Conservation (phyloP, 2,888 invertebrate species). For the Mythimna albipuncta region DNA sequence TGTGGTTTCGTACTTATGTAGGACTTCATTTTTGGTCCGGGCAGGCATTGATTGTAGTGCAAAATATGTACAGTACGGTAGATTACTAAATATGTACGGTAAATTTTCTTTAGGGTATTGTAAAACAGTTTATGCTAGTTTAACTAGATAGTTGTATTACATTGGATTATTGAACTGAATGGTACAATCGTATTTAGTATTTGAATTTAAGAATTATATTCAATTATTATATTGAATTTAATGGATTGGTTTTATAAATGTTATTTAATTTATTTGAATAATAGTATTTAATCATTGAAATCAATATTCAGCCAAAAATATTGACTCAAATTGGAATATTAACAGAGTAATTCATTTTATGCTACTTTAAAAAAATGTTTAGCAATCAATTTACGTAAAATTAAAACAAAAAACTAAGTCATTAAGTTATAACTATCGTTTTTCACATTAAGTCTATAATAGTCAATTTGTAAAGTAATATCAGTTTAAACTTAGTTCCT, state of each 20-base stretch:
- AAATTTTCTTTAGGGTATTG: no score
- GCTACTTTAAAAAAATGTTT: neutral
- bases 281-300: no score
- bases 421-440: neutral
- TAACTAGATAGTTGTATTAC: no score
- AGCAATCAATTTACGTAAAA: neutral
- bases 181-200: neutral
- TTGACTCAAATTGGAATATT: no score
- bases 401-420: neutral
- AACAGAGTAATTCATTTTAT: no score
- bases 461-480: neutral
- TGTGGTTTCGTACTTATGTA: neutral
- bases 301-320: no score
- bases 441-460: neutral
- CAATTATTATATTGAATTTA: no score
- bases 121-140: no score
- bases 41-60: neutral
- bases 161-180: neutral
- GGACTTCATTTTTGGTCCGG: neutral
- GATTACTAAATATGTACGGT: no score
- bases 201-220: no score
- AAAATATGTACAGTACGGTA: neutral
- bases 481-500: neutral
- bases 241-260: no score
- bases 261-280: no score